Percentiles rank a stretch among this genome's conserved stretches.
These are phyloP conservation scores for Eurytoma adleriae DNA, from an alignment of 2,888 invertebrate genomes.

Conservation along the genomic window DNA sequence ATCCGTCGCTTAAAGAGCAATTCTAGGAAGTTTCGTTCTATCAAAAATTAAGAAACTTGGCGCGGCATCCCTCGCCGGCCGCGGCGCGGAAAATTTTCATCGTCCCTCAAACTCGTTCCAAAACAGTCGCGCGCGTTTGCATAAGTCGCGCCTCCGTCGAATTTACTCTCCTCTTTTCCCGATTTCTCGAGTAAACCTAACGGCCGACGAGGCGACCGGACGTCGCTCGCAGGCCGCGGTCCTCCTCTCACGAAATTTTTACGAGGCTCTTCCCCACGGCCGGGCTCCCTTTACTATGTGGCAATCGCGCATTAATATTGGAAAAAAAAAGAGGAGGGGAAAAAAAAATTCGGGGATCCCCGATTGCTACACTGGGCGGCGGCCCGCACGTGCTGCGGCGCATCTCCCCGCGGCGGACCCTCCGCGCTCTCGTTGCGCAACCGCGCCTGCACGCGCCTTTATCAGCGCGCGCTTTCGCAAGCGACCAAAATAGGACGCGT, in stretches of 20 bases:
- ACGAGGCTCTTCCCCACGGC: constrained; percentile 16
- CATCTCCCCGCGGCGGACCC: constrained; percentile 14
- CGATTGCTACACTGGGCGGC: constrained; percentile 11
- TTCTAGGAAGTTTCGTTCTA: too few species aligned
- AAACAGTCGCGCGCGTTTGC: not conserved
- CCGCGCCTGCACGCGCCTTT: not conserved
- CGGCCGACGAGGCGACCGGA: not conserved
- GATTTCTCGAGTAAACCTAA: not conserved
- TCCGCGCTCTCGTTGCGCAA: constrained; percentile 17
- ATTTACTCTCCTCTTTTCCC: not conserved
- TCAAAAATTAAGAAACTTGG: too few species aligned
- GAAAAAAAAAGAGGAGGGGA: too few species aligned
- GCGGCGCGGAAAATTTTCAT: not conserved
- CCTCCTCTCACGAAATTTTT: constrained; percentile 40
- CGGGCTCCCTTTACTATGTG: constrained; percentile 47
- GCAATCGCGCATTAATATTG: constrained; percentile 48
- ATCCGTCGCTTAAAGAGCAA: too few species aligned
- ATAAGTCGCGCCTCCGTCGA: constrained; percentile 4
- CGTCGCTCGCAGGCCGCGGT: constrained; percentile 14
- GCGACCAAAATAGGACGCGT: not conserved
- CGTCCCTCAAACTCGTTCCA: too few species aligned
- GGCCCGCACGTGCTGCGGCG: constrained; percentile 23
- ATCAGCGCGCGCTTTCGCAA: not conserved
- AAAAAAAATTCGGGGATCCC: constrained; percentile 7
- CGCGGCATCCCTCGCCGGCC: too few species aligned